Conservation (phyloP, 37 sponge, comb jelly and placozoan species). For the Bolinopsis microptera region DNA sequence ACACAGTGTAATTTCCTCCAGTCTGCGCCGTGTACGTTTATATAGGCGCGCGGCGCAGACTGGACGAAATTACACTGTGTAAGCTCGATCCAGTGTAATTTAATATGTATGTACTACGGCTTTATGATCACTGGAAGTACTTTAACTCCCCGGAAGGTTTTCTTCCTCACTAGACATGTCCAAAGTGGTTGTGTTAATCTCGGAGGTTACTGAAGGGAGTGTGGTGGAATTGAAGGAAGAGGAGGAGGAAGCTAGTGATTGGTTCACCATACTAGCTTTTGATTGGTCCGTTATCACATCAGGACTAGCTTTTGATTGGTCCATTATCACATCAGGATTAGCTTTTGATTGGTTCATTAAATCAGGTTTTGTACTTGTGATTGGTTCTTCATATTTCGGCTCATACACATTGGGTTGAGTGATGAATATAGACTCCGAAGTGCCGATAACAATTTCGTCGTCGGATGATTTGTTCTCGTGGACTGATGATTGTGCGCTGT, state of each 20-base stretch:
- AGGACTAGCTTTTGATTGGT: neutral
- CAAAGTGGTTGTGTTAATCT: neutral
- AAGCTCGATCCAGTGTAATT: too few relatives aligned
- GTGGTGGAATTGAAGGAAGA: constrained; percentile 15
- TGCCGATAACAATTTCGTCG: neutral
- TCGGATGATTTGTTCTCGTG: neutral
- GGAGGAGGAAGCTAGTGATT: neutral
- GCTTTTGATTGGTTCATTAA: neutral
- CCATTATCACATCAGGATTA: neutral
- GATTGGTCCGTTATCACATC: too few relatives aligned
- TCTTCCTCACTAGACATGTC: neutral
- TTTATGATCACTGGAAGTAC: too few relatives aligned
- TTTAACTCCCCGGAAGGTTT: neutral
- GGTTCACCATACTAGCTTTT: neutral
- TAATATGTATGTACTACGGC: too few relatives aligned
- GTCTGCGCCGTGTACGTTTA: too few relatives aligned
- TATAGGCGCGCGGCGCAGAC: too few relatives aligned
- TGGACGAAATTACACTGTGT: too few relatives aligned
- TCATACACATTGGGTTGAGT: neutral
- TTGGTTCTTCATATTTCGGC: too few relatives aligned
- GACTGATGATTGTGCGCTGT: neutral
- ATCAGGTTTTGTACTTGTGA: neutral
- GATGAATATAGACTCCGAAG: neutral
- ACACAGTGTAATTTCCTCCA: too few relatives aligned
- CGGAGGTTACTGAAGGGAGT: constrained; percentile 9